Evolutionary conservation across 1,140 invertebrate species (phyloP).

Genomic region (Planococcus citri): DNA sequence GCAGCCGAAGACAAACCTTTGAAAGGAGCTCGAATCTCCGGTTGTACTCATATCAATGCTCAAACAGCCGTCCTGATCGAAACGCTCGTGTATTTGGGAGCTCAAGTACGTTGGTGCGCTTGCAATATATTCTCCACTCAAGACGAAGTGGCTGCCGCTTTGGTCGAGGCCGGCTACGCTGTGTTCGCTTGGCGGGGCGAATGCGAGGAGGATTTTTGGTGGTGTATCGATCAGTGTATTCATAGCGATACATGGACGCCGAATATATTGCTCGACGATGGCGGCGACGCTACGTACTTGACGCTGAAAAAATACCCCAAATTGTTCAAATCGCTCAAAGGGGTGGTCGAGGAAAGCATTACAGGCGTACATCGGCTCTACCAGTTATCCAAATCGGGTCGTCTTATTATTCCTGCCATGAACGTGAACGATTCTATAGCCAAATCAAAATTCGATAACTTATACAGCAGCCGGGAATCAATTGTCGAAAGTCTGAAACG

Average conservation of each 20-base stretch:
- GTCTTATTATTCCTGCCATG: conserved; percentile 94
- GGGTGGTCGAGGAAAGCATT: conserved; percentile 95
- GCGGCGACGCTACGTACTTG: conserved; percentile 90
- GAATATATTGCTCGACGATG: conserved; percentile 98
- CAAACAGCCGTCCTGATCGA: conserved; percentile 91
- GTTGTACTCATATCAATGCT: conserved; percentile 95
- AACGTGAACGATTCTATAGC: conserved; percentile 98
- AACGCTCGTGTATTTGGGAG: conserved; percentile 76
- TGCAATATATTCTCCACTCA: conserved; percentile 97
- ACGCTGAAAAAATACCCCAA: conserved; percentile 94
- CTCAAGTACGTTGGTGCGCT: conserved; percentile 84
- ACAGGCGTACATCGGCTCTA: conserved; percentile 96
- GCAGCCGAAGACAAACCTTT: conserved; percentile 87
- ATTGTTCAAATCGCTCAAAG: conserved; percentile 94
- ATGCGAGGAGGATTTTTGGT: conserved; percentile 97
- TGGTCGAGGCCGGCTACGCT: conserved; percentile 76
- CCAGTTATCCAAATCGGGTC: conserved; percentile 87
- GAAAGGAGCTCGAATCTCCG: conserved; percentile 90
- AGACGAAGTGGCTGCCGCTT: conserved; percentile 92
- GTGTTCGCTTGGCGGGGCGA: conserved; percentile 94
- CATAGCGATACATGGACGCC: conserved; percentile 88
- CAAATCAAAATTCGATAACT: conserved; percentile 98
- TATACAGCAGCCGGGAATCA: conserved; percentile 81
- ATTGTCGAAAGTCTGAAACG: conserved; percentile 84
- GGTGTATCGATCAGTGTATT: conserved; percentile 93